Evolutionary conservation across 2,888 invertebrate species (phyloP).

Genomic region (Monopis laevigella): DNA sequence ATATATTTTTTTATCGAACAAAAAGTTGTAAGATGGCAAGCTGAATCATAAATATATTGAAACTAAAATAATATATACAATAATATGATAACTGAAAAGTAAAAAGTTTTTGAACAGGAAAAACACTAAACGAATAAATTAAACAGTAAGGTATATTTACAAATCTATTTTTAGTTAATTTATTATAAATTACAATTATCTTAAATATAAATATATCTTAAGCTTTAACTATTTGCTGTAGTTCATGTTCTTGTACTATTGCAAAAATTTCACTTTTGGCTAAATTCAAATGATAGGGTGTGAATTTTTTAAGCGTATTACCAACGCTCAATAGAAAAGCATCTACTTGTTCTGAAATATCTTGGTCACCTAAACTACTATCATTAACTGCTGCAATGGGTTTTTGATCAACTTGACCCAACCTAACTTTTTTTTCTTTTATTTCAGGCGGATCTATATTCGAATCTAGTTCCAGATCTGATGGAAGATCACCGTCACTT

Average conservation of each 20-base stretch:
- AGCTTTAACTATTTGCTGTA: slow-evolving; percentile 49
- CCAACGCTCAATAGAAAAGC: slow-evolving; percentile 51
- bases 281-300: slow-evolving; percentile 52
- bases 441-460: background rate
- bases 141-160: too few relatives aligned
- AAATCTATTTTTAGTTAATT: too few relatives aligned
- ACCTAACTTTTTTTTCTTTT: background rate
- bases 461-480: background rate
- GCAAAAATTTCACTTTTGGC: slow-evolving; percentile 58
- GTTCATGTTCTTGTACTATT: slow-evolving; percentile 54
- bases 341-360: slow-evolving; percentile 45
- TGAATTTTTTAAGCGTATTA: slow-evolving; percentile 47
- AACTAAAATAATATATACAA: too few relatives aligned
- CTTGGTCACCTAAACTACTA: slow-evolving; percentile 29
- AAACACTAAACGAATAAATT: too few relatives aligned
- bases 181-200: too few relatives aligned
- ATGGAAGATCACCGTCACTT: slow-evolving; percentile 1
- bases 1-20: too few relatives aligned
- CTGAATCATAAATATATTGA: too few relatives aligned
- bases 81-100: too few relatives aligned
- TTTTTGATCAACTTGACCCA: slow-evolving; percentile 10
- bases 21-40: too few relatives aligned
- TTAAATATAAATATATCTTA: too few relatives aligned
- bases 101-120: too few relatives aligned
- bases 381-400: slow-evolving; percentile 27